Percentiles rank a stretch among this genome's conserved stretches.
Evolutionary conservation across 2,888 invertebrate species (phyloP).

Genomic region (Pollenia angustigena): DNA sequence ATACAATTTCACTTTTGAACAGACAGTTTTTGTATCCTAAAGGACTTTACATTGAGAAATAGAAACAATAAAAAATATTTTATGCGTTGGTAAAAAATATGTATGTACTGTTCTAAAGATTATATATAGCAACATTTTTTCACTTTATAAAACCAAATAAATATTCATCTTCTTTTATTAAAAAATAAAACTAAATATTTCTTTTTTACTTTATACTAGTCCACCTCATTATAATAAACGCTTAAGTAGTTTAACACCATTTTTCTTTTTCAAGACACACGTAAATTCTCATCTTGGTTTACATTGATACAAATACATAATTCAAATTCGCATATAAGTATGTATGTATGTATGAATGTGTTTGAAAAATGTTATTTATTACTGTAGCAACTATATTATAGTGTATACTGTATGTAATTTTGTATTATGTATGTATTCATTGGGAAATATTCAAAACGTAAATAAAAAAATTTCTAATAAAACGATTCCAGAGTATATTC

Average conservation of each 20-base stretch:
- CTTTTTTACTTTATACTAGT: too few relatives aligned
- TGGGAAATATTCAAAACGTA: constrained; percentile 6
- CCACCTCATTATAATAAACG: background rate
- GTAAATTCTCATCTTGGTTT: background rate
- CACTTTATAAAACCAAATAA: too few relatives aligned
- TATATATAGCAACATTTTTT: too few relatives aligned
- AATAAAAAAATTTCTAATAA: background rate
- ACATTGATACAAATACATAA: background rate
- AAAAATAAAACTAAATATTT: too few relatives aligned
- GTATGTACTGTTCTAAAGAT: too few relatives aligned
- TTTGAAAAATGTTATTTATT: constrained; percentile 4
- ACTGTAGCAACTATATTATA: constrained; percentile 8
- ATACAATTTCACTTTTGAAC: too few relatives aligned
- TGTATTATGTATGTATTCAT: background rate
- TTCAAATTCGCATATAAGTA: background rate
- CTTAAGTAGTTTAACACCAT: background rate
- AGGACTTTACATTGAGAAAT: too few relatives aligned
- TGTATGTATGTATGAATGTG: too few relatives aligned
- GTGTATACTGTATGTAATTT: background rate
- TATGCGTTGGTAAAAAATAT: too few relatives aligned
- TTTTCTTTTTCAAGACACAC: background rate
- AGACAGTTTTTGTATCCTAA: too few relatives aligned
- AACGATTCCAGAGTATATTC: background rate
- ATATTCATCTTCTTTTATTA: background rate
- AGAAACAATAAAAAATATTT: too few relatives aligned